These are phyloP conservation scores for Petrocephalus microphthalmus DNA, from an alignment of 2,113 vertebrate species.

Conservation along the genomic window DNA sequence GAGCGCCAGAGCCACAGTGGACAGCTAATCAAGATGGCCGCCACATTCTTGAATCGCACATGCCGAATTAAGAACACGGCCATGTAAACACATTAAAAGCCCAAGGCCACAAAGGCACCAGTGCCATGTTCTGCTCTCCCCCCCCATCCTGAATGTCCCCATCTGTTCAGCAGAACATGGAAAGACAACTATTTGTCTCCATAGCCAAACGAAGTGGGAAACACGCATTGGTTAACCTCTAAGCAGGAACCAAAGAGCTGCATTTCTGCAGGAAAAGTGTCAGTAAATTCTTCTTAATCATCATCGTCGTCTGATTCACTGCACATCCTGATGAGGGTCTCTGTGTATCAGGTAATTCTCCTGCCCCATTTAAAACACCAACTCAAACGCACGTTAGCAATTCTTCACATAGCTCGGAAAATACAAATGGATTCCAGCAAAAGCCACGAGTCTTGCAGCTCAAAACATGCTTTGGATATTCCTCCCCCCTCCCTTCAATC, in stretches of 20 bases:
- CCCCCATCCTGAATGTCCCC: neutral
- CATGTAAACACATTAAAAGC: neutral
- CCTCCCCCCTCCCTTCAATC: slow-evolving; percentile 32
- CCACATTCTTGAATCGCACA: neutral
- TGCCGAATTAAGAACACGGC: neutral
- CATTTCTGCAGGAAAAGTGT: neutral
- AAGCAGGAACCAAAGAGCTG: neutral
- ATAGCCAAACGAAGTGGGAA: neutral
- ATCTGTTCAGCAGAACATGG: neutral
- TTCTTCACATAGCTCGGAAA: neutral
- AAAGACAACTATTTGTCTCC: neutral
- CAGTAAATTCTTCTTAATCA: neutral
- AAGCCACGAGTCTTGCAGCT: slow-evolving; percentile 9
- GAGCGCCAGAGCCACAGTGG: neutral
- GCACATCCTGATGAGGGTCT: neutral
- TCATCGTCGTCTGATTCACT: neutral
- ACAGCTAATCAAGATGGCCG: neutral
- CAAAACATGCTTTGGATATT: slow-evolving; percentile 17
- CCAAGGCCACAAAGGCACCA: neutral
- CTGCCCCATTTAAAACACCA: neutral
- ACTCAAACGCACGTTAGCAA: neutral
- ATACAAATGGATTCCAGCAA: slow-evolving; percentile 7
- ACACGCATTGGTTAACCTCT: neutral
- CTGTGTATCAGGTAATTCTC: neutral
- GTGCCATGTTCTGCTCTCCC: neutral